Evolutionary conservation across 2,888 invertebrate species (phyloP), one percentile per base, ranked within the genome.

Genomic region (Strigamia maritima): DNA sequence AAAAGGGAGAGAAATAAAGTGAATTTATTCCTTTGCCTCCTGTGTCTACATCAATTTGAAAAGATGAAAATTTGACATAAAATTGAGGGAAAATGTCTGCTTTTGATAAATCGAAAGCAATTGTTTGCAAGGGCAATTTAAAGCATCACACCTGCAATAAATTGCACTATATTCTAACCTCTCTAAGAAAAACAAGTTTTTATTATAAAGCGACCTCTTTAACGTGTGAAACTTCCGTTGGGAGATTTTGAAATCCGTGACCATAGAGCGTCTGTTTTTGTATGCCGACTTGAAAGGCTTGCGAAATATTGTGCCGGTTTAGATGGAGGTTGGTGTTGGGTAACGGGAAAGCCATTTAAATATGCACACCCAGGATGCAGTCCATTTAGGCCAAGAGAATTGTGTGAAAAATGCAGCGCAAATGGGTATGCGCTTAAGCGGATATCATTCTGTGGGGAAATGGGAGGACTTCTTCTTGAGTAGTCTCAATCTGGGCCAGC

Each of bases 371-470:
- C 60, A 19, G 19, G 60, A 60, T 60, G 60, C 60, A 60, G 60
- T 60, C 60, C 60, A 60, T 60, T 60, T 60, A 24, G 22, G 24
- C 1, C 24, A n/a, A n/a, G 19, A 60, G 60, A 60, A 60, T 60
- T 60, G 60, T 60, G 60, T 60, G 60, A 60, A 60, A 60, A 60
- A 60, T 60, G 60, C 19, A 60, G 2, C 19, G 60, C 60, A 19
- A 60, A 60, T 60, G 60, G 60, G n/a, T 60, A 60, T 24, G 60
- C 60, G 60, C 60, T 60, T 60, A 60, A 60, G 60, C 60, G 60
- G 60, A 60, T 60, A 60, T 60, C 60, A 60, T 60, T 60, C n/a
- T 60, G 60, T 24, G 60, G 19, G n/a, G 24, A 60, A 40, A 10
- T 10, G 40, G 40, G 40, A 16, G 40, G 40, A 40, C 40, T 16